Conservation (phyloP, 35 echinoderm and acorn worm genomes). For the Ophiothrix spiculata region DNA sequence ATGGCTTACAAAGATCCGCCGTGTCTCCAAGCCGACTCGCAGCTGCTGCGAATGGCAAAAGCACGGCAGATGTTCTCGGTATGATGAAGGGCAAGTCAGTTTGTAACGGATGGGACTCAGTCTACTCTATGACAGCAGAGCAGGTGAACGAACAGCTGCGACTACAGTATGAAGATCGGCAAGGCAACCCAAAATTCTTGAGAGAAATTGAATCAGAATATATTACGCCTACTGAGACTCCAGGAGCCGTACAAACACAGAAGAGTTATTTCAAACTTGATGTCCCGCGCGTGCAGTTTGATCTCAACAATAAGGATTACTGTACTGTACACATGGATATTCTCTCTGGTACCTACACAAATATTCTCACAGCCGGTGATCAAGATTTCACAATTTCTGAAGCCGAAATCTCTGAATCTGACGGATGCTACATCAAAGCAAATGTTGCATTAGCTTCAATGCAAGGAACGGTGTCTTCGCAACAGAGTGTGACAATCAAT, state of each 20-base stretch:
- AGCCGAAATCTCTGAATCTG: neutral
- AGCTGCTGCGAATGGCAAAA: neutral
- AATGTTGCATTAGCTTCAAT: neutral
- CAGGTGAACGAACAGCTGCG: slow-evolving; percentile 6
- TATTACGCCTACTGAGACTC: neutral
- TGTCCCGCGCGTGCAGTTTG: neutral
- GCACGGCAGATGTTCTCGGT: neutral
- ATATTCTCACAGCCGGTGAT: neutral
- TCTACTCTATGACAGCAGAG: slow-evolving; percentile 21
- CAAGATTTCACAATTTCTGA: neutral
- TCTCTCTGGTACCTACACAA: neutral
- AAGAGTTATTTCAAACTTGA: slow-evolving; percentile 13
- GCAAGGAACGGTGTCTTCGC: neutral
- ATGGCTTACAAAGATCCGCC: too few species aligned
- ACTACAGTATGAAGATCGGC: slow-evolving; percentile 8
- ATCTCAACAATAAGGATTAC: neutral
- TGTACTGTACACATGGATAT: neutral
- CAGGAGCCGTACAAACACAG: neutral
- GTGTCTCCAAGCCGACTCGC: too few species aligned
- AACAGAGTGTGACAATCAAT: slow-evolving; percentile 1
- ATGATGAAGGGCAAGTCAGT: slow-evolving; percentile 6
- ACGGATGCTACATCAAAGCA: neutral
- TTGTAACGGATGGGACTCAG: slow-evolving; percentile 8
- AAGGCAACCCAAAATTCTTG: slow-evolving; percentile 10
- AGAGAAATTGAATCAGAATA: neutral